Evolutionary conservation across 1,140 invertebrate species (phyloP).

Genomic region (Eriosoma lanigerum): DNA sequence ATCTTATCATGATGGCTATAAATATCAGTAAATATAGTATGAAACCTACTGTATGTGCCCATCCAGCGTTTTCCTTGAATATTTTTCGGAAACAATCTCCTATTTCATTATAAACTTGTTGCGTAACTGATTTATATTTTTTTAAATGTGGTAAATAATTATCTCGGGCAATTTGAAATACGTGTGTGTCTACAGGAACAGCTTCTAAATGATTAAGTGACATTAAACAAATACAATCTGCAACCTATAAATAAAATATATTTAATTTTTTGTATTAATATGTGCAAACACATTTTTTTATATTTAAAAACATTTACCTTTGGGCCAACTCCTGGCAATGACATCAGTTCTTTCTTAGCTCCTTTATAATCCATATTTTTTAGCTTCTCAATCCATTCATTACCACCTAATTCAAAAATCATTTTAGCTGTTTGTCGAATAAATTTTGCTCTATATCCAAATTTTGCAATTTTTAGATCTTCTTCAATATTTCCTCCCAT

Average conservation of each 20-base stretch:
- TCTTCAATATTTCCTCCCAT: constrained; percentile 67
- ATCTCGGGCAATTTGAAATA: constrained; percentile 84
- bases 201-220: constrained; percentile 85
- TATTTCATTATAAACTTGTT: constrained; percentile 83
- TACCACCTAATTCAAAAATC: constrained; percentile 69
- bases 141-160: constrained; percentile 80
- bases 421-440: constrained; percentile 73
- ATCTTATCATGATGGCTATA: not conserved
- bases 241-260: constrained; percentile 67
- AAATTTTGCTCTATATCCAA: constrained; percentile 90
- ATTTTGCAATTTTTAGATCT: constrained; percentile 75
- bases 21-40: constrained; percentile 17
- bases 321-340: constrained; percentile 81
- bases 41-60: constrained; percentile 85
- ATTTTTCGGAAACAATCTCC: constrained; percentile 75
- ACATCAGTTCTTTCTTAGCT: constrained; percentile 73
- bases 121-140: constrained; percentile 77
- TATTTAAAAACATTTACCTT: constrained; percentile 65
- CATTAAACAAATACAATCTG: constrained; percentile 99
- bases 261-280: too few species aligned
- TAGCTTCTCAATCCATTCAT: constrained; percentile 72
- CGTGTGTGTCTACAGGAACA: constrained; percentile 95
- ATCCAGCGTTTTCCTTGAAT: constrained; percentile 88
- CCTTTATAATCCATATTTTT: constrained; percentile 70
- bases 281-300: too few species aligned